A percentile compares a stretch with the other conserved stretches of the same genome.
These are phyloP conservation scores for Oryzaephilus surinamensis DNA, from an alignment of 1,140 invertebrate genomes.

Conservation along the genomic window DNA sequence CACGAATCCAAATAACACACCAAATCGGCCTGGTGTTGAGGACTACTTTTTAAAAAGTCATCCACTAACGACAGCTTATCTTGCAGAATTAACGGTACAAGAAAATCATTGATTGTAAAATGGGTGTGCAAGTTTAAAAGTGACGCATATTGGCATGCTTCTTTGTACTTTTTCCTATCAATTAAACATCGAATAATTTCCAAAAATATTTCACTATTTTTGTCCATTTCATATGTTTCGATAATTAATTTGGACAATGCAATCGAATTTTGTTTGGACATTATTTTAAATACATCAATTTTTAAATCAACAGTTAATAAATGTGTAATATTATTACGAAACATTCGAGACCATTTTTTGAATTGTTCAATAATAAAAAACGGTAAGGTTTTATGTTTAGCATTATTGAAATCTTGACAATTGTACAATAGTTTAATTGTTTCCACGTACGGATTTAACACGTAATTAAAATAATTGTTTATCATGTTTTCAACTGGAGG, in stretches of 20 bases:
- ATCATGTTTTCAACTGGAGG: conserved; percentile 40
- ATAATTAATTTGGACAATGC: conserved; percentile 43
- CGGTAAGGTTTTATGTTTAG: conserved; percentile 46
- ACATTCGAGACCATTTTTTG: conserved; percentile 37
- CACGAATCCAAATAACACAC: conserved; percentile 52
- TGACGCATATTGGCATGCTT: conserved; percentile 54
- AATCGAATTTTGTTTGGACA: conserved; percentile 43
- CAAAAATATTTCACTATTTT: conserved; percentile 42
- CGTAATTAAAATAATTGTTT: conserved; percentile 38
- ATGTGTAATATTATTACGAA: conserved; percentile 29
- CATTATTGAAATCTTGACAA: conserved; percentile 43
- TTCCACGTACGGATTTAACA: conserved; percentile 45
- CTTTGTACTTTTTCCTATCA: conserved; percentile 46
- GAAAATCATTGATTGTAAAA: conserved; percentile 52
- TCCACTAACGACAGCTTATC: conserved; percentile 57
- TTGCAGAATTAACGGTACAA: conserved; percentile 62
- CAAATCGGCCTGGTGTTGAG: conserved; percentile 45
- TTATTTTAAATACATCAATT: conserved; percentile 47
- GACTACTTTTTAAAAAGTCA: conserved; percentile 49
- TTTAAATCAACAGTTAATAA: conserved; percentile 43
- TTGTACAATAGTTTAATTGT: conserved; percentile 45
- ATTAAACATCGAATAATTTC: conserved; percentile 43
- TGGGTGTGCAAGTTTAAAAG: conserved; percentile 50
- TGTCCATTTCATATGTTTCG: conserved; percentile 41
- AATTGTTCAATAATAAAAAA: conserved; percentile 49